A percentile compares a stretch with the other conserved stretches of the same genome.
These are phyloP conservation scores for Liolophura sinensis DNA, from an alignment of 1,140 invertebrate species.

Conservation along the genomic window DNA sequence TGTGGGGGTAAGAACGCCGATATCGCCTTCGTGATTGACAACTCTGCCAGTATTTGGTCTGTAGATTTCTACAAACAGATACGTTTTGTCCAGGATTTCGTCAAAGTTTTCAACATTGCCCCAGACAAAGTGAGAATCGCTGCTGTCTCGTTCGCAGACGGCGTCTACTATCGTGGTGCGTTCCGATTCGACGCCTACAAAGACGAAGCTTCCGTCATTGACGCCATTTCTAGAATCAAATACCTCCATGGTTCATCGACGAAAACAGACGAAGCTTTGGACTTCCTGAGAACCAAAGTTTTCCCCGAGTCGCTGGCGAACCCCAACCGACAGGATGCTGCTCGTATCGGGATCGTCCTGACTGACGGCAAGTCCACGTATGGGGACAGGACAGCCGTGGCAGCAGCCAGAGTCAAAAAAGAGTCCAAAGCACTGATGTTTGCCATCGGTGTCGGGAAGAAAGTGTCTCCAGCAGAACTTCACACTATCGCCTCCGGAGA, in stretches of 20 bases:
- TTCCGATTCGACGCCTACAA: slow-evolving; percentile 20
- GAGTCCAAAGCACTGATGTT: slow-evolving; percentile 14
- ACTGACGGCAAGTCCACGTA: slow-evolving; percentile 44
- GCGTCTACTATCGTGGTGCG: slow-evolving; percentile 2
- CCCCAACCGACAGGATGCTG: too few species aligned
- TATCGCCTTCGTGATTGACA: slow-evolving; percentile 46
- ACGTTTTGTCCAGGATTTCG: slow-evolving; percentile 36
- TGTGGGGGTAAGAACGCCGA: slow-evolving; percentile 48
- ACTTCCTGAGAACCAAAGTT: too few species aligned
- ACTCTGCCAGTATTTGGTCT: slow-evolving; percentile 43
- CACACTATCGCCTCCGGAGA: slow-evolving; percentile 30
- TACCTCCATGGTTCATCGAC: too few species aligned
- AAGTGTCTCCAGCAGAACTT: slow-evolving; percentile 28
- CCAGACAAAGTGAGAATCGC: slow-evolving; percentile 30
- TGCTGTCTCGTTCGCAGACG: slow-evolving; percentile 33
- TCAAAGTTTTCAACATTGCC: slow-evolving; percentile 34
- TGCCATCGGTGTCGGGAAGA: slow-evolving; percentile 37
- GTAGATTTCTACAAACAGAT: slow-evolving; percentile 38
- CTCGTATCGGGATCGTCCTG: slow-evolving; percentile 23
- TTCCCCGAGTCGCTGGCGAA: too few species aligned
- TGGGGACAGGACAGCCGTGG: too few species aligned
- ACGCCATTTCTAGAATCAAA: slow-evolving; percentile 9
- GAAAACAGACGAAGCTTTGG: too few species aligned
- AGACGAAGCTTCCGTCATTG: slow-evolving; percentile 31
- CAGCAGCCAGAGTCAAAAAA: too few species aligned